Conservation (phyloP, 2,888 invertebrate genomes). For the Brachynemurus nebulosus region DNA sequence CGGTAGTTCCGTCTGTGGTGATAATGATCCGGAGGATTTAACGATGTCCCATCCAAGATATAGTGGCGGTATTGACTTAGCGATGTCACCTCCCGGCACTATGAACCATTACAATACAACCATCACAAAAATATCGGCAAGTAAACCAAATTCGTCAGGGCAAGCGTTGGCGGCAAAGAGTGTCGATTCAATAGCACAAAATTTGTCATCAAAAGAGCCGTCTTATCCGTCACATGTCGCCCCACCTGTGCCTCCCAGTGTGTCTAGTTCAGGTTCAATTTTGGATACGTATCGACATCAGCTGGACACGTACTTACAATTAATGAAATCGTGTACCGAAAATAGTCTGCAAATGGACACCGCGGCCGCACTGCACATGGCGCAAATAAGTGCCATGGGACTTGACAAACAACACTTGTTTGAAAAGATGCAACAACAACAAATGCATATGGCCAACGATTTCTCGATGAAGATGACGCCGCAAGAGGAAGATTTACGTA, state of each 20-base stretch:
- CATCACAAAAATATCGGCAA: constrained; percentile 47
- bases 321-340: constrained; percentile 77
- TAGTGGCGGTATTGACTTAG: constrained; percentile 26
- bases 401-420: constrained; percentile 40
- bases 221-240: constrained; percentile 48
- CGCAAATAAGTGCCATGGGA: constrained; percentile 57
- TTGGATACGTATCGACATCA: too few species aligned
- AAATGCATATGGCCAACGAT: constrained; percentile 40
- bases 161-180: constrained; percentile 52
- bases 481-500: constrained; percentile 26
- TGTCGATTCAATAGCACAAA: constrained; percentile 45
- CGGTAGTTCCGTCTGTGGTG: constrained; percentile 58
- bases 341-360: constrained; percentile 58
- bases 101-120: constrained; percentile 29
- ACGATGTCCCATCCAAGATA: constrained; percentile 41
- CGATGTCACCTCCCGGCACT: constrained; percentile 39
- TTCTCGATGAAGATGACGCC: constrained; percentile 38
- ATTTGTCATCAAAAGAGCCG: constrained; percentile 46
- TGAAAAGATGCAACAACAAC: constrained; percentile 48
- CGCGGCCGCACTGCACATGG: constrained; percentile 58
- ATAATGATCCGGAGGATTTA: constrained; percentile 72
- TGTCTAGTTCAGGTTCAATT: constrained; percentile 50
- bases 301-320: constrained; percentile 76
- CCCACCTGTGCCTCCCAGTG: constrained; percentile 29
- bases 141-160: constrained; percentile 29